Base-by-base conservation (phyloP, 2,888 invertebrate species). In the Pyrochroa serraticornis region DNA sequence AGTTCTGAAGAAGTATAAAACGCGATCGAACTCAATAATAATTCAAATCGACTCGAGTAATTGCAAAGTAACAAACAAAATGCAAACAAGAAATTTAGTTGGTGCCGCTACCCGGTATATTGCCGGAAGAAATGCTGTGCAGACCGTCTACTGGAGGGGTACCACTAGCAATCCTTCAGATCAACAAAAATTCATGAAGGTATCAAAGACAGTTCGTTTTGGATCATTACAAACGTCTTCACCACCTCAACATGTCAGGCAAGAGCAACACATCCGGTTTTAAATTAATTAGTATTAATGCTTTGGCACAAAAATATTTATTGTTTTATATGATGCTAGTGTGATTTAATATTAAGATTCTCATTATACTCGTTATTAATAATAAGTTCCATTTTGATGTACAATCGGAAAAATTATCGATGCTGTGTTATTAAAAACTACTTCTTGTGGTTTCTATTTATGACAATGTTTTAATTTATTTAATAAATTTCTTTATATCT, bases 91-190 rank as follows among this genome's bases (percentile, higher is more conserved):
- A 68, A 80, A 81, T 68, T 76, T 90, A 74, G 85, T 90, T 61
- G 88, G 89, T 67, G 84, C 87, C 64, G 86, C 89, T 36, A 87
- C 88, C 12, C 85, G 90, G 55, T 89, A 87, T 75, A 87, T 90
- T 64, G 87, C 87, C 44, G 88, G 90, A 44, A 84, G 88, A 58
- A 87, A 90, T 70, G 90, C 89, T 1, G 84, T 90, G 13, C 90
- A 91, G 73, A 90, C 90, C 0, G 87, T 90, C 0, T 91, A 91
- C 71, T 91, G 91, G 91, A 82, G 90, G 69, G 82, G 85, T 38
- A 77, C 81, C 0, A 80, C 82, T 3, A 60, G 46, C 7, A 53
- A 62, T 6, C 42, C 62, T 22, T 60, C 58, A 10, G 55, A 58
- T 10, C 68, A 72, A 35, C 63, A 66, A 10, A 76, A 72, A 63